Conservation (phyloP, 2,797 vertebrate species). For the Pangasius djambal region DNA sequence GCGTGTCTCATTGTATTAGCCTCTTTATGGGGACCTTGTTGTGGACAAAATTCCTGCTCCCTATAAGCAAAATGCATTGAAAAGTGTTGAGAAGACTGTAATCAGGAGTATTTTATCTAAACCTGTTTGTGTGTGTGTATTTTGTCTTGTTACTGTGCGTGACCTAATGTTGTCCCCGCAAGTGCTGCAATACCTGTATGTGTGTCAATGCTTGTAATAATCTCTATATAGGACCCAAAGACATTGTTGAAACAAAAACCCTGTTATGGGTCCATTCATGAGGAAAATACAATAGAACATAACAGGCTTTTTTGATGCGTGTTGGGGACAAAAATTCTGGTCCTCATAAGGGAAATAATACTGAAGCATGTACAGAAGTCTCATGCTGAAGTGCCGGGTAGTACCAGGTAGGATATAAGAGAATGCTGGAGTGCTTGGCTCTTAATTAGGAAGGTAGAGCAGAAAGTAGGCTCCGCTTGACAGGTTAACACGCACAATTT, state of each 20-base stretch:
- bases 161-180: not conserved
- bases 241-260: not conserved
- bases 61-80: not conserved
- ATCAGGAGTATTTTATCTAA: not conserved
- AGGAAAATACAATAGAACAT: not conserved
- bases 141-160: not conserved
- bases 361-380: not conserved
- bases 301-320: not conserved
- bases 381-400: not conserved
- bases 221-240: not conserved
- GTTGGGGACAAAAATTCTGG: not conserved
- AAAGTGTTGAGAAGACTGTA: not conserved
- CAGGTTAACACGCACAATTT: slow-evolving; percentile 82
- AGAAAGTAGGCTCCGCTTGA: slow-evolving; percentile 70
- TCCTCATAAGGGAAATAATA: not conserved
- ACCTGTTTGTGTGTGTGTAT: not conserved
- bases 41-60: not conserved
- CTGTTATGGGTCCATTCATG: not conserved
- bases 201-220: not conserved
- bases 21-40: not conserved
- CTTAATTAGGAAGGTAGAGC: slow-evolving; percentile 79
- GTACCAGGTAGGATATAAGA: slow-evolving; percentile 21
- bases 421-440: slow-evolving; percentile 54
- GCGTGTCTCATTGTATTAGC: not conserved
- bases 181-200: not conserved